These are phyloP conservation scores for Berghia stephanieae DNA, from an alignment of 1,140 invertebrate genomes.

Conservation along the genomic window DNA sequence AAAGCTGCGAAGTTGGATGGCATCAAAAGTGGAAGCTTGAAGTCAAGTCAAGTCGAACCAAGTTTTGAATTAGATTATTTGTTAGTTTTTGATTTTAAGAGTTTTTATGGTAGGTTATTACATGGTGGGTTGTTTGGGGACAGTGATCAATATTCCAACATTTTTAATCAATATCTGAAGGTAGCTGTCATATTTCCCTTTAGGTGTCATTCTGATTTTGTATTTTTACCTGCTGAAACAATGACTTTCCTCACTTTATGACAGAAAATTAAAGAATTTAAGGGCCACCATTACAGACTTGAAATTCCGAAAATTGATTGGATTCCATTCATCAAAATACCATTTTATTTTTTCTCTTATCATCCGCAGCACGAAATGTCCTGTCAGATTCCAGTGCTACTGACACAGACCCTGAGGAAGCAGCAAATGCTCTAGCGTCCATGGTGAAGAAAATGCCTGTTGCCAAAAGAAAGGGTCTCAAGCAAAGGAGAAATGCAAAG, in stretches of 20 bases:
- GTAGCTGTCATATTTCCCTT: too few relatives aligned
- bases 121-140: too few relatives aligned
- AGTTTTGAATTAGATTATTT: too few relatives aligned
- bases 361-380: conserved; percentile 23
- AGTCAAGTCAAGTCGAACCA: too few relatives aligned
- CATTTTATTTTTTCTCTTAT: conserved; percentile 21
- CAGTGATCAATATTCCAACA: too few relatives aligned
- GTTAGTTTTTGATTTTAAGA: too few relatives aligned
- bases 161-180: too few relatives aligned
- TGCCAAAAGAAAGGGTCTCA: conserved; percentile 39
- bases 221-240: not conserved
- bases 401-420: conserved; percentile 59
- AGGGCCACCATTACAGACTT: too few relatives aligned
- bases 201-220: not conserved
- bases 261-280: not conserved
- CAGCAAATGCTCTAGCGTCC: conserved; percentile 46
- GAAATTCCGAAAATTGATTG: too few relatives aligned
- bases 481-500: conserved; percentile 42
- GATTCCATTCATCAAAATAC: conserved; percentile 8
- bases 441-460: conserved; percentile 39
- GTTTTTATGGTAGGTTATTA: too few relatives aligned
- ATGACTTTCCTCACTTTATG: not conserved
- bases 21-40: too few relatives aligned
- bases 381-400: conserved; percentile 58
- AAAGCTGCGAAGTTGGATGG: too few relatives aligned